phyloP scores from a whole-genome alignment of 2,888 invertebrate genomes.

The Atherix ibis region DNA sequence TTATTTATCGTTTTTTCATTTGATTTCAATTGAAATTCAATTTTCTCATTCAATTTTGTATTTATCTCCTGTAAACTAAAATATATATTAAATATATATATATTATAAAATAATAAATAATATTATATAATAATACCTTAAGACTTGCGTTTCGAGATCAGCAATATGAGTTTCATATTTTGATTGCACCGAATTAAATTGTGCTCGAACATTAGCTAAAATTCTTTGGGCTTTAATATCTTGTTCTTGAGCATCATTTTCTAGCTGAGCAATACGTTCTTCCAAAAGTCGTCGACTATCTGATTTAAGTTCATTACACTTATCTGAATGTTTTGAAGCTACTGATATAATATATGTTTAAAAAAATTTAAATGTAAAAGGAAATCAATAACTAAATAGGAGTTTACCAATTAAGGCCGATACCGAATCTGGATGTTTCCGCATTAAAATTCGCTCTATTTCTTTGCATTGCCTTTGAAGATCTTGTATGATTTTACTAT shows the following conservation, averaged over 20 bases:
- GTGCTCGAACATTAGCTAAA: constrained; percentile 54
- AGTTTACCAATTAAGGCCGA: constrained; percentile 52
- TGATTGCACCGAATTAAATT: constrained; percentile 58
- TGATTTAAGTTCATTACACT: constrained; percentile 31
- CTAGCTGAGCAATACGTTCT: constrained; percentile 52
- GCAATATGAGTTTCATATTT: constrained; percentile 62
- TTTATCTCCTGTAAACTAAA: constrained; percentile 32
- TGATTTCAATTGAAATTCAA: constrained; percentile 32
- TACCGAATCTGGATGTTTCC: constrained; percentile 70
- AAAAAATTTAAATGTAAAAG: constrained; percentile 3
- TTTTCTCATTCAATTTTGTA: constrained; percentile 39
- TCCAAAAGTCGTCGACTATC: constrained; percentile 39
- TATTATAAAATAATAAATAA: constrained; percentile 3
- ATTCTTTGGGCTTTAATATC: constrained; percentile 56
- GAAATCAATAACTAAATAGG: constrained; percentile 4
- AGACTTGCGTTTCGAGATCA: constrained; percentile 52
- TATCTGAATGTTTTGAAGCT: constrained; percentile 38
- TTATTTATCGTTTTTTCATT: not conserved
- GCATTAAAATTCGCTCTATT: constrained; percentile 63
- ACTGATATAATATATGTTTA: constrained; percentile 28
- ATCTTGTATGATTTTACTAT: constrained; percentile 51
- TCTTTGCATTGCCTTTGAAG: constrained; percentile 65
- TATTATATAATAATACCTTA: constrained; percentile 21
- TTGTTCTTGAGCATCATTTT: constrained; percentile 53
- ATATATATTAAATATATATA: constrained; percentile 1